Base-by-base conservation (phyloP, 2,797 vertebrate genomes). In the Rhinophrynus dorsalis region DNA sequence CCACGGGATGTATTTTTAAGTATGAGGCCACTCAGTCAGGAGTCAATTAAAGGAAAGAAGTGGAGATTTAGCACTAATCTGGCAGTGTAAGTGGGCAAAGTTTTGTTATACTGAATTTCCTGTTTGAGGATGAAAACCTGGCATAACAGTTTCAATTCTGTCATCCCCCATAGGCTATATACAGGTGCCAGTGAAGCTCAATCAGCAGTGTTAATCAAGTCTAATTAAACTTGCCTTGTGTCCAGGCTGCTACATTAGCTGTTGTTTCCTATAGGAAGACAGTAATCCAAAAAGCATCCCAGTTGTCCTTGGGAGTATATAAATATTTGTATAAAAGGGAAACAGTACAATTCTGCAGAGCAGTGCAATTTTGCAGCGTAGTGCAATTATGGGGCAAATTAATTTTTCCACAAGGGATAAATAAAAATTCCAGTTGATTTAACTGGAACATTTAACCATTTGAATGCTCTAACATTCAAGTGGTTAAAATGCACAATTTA, bases 1-100 rank as follows among this genome's bases (percentile, higher is more conserved):
- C 42, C 76, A 56, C 60, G 65, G 75, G 74, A 61, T 50, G 18
- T 68, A 75, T 35, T 33, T 17, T 74, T 44, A 3, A n/a, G 71
- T 78, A 76, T 37, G 29, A n/a, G 78, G 74, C 75, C 60, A 62
- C 38, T 37, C 45, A 74, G 59, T 55, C 75, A 76, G 62, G 40
- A 82, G 77, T 82, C 84, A 85, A 85, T 86, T 83, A 82, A 84
- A 77, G 74, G 74, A 75, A 80, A 76, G 72, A 83, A 76, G 69
- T 68, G 74, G 56, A 64, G 48, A 33, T 74, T 79, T 54, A 35
- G 48, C 33, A 50, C 74, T 75, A 17, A 60, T 72, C 78, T 70
- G n/a, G 33, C 67, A 44, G 58, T 59, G 67, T 77, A 73, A 48
- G 13, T 29, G 47, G 61, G 75, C 78, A 63, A 69, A 23, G 44